Evolutionary conservation across 2,113 vertebrate species (phyloP), one percentile per base, ranked within the genome.

Genomic region (Pollachius pollachius): DNA sequence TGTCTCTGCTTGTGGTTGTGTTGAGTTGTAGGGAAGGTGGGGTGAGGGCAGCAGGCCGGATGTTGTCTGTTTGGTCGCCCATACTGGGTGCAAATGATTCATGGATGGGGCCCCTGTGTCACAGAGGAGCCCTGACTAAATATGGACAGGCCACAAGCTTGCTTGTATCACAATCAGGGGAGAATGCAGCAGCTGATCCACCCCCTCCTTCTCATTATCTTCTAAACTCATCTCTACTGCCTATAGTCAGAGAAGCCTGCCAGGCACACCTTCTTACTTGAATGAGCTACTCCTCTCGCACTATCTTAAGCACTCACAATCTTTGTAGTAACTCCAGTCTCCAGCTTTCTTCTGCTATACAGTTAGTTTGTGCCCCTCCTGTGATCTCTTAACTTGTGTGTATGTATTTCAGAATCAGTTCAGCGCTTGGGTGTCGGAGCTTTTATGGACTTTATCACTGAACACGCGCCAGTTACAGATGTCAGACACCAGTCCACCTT

Each of bases 81-180:
- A 34, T 48, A 76, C 82, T 64, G 84, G 89, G 91, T 93, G 94
- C 90, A 92, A 94, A 92, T 95, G 94, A 95, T 92, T 88, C 92
- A 91, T 78, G 64, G 60, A 79, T 81, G 67, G 68, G 67, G 84
- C 74, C 69, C 84, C 84, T 80, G 78, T 78, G 93, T 93, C 91
- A 92, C 90, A 89, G 91, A 89, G 87, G 88, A 89, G 88, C 87
- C 86, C 91, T 94, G 93, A 86, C 95, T 95, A 95, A 95, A 96
- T 95, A 95, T 92, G 95, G 95, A 86, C 91, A 93, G 83, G 84
- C 41, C 90, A 60, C 82, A 89, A 88, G 89, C 86, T 57, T 78
- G 85, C 89, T 89, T 92, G 88, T 90, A 94, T 92, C 94, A 91
- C 91, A 84, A 63, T 82, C 82, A 86, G 82, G 73, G 69, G 70